Evolutionary conservation across 2,888 invertebrate species (phyloP), one percentile per base, ranked within the genome.

Genomic region (Leucophora obtusa): DNA sequence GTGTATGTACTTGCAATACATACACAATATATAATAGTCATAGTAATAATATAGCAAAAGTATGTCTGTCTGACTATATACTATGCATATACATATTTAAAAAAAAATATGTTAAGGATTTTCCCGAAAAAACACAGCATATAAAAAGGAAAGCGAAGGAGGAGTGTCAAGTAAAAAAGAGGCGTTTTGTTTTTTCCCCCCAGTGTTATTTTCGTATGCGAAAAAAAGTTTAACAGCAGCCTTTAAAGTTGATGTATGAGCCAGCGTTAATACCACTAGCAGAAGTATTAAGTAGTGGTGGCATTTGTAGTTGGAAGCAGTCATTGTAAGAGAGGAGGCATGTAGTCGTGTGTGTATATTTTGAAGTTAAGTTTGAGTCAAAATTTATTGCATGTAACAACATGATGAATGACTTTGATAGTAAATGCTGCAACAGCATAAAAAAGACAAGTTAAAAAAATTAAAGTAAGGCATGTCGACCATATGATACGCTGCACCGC

Each of bases 361-460:
- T 63, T 73, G 53, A 65, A 70, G 73, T 65, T 24, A 47, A 69
- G 81, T 77, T 77, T 73, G 76, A 73, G 81, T 51, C 82, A 84
- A 86, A 87, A 87, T 87, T 87, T 87, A 87, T 87, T 86, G 87
- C 87, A 86, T 87, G 87, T 86, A 86, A 85, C 87, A 85, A 86
- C 87, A 87, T 87, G 87, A 87, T 87, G 87, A 87, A 87, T 87
- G 87, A 85, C 86, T 87, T 85, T 87, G 86, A 86, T 87, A 86
- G 86, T 87, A 85, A 87, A 72, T 72, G 76, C 69, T 65, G 76
- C 76, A 69, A 72, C 68, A 70, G 69, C 62, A 56, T 24, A 69
- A 63, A 43, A 58, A 53, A 33, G 10, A 17, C n/a, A n/a, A n/a
- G n/a, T n/a, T n/a, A n/a, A n/a, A n/a, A n/a, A n/a, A n/a, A n/a